A percentile compares a stretch with the other conserved stretches of the same genome.
These are phyloP conservation scores for Ferdinandea cuprea DNA, from an alignment of 2,888 invertebrate genomes.

Conservation along the genomic window DNA sequence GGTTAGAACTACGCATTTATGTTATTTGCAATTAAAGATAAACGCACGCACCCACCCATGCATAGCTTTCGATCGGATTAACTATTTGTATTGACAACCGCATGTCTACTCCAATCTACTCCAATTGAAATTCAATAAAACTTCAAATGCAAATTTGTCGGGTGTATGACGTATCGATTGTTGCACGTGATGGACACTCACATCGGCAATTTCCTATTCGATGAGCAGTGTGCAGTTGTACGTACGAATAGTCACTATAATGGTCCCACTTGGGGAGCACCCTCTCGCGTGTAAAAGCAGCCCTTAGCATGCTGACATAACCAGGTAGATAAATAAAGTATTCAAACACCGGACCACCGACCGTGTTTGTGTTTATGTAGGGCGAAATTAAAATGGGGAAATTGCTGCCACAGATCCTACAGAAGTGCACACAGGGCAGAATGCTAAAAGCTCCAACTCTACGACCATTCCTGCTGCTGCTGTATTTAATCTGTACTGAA, in stretches of 20 bases:
- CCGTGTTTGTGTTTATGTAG: constrained; percentile 51
- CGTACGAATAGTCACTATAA: constrained; percentile 24
- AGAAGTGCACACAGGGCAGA: constrained; percentile 23
- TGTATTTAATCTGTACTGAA: constrained; percentile 49
- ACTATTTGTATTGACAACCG: background rate
- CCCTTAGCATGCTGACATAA: constrained; percentile 10
- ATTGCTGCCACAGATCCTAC: constrained; percentile 36
- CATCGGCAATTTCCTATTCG: constrained; percentile 15
- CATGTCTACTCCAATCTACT: constrained; percentile 4
- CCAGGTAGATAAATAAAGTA: constrained; percentile 45
- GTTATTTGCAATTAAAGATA: too few relatives aligned
- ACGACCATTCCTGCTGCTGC: background rate
- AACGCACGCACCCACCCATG: too few relatives aligned
- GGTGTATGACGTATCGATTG: background rate
- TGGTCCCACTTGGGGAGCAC: constrained; percentile 9
- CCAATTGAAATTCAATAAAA: constrained; percentile 60
- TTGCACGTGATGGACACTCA: constrained; percentile 23
- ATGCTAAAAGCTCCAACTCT: constrained; percentile 3
- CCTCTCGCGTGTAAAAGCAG: background rate
- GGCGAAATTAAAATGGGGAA: constrained; percentile 57
- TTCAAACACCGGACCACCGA: constrained; percentile 43
- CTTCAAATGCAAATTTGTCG: constrained; percentile 32
- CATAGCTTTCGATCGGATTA: too few relatives aligned
- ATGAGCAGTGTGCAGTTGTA: background rate
- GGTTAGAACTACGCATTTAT: background rate